Percentiles rank a stretch among this genome's conserved stretches.
These are phyloP conservation scores for Agrypnia vestita DNA, from an alignment of 1,140 invertebrate genomes.

Conservation along the genomic window DNA sequence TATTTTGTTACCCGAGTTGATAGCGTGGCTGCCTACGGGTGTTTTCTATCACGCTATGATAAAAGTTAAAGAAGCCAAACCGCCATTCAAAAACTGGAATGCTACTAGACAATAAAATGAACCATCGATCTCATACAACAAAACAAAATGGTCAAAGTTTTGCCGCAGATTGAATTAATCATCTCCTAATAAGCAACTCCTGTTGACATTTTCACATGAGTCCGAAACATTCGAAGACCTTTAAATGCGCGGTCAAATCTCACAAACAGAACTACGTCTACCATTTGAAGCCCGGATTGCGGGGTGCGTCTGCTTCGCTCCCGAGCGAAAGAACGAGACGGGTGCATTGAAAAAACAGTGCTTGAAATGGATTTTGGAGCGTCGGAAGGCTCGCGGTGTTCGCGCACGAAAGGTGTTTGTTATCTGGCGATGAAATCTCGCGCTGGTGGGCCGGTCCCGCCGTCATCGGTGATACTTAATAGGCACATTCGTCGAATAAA, in stretches of 20 bases:
- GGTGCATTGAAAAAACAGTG: background rate
- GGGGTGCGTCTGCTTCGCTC: background rate
- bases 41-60: no score
- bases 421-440: conserved; percentile 57
- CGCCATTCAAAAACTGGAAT: conserved; percentile 9
- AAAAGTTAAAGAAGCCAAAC: background rate
- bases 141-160: conserved; percentile 45
- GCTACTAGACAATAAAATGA: conserved; percentile 38
- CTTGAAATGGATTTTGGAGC: conserved; percentile 13
- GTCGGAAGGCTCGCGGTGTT: background rate
- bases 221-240: conserved; percentile 33
- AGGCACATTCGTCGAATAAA: conserved; percentile 59
- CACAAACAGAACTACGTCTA: background rate
- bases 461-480: conserved; percentile 60
- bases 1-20: no score
- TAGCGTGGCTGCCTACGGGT: no score
- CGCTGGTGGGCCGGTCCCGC: conserved; percentile 55
- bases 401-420: conserved; percentile 53
- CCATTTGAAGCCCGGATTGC: background rate
- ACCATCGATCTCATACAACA: conserved; percentile 27
- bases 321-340: background rate
- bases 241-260: background rate
- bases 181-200: conserved; percentile 60
- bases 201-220: conserved; percentile 58
- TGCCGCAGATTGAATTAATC: conserved; percentile 56